Conservation (phyloP, 2,888 invertebrate genomes). For the Caradrina clavipalpis region DNA sequence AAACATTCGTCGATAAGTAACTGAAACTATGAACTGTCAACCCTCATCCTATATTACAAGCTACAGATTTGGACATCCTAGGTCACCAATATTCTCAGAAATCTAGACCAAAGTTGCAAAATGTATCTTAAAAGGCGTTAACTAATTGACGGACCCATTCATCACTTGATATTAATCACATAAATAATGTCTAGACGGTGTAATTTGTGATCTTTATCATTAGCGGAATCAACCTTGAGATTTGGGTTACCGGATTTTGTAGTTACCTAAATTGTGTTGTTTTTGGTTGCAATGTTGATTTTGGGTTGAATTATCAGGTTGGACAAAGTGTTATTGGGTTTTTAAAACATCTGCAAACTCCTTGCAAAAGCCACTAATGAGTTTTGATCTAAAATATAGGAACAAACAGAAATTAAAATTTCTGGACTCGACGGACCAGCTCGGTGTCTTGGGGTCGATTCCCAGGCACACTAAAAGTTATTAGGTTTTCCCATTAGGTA, state of each 20-base stretch:
- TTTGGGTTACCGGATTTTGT: neutral
- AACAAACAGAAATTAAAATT: too few relatives aligned
- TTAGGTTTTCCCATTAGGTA: too few relatives aligned
- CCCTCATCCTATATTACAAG: neutral
- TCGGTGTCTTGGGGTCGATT: too few relatives aligned
- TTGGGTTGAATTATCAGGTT: too few relatives aligned
- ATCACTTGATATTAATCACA: constrained; percentile 42
- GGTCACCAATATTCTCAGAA: constrained; percentile 35
- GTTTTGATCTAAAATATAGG: too few relatives aligned
- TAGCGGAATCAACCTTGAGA: constrained; percentile 33
- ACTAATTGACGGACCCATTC: constrained; percentile 40
- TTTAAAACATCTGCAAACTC: too few relatives aligned
- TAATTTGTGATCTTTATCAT: constrained; percentile 29
- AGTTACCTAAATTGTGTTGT: constrained; percentile 6
- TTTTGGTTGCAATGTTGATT: neutral
- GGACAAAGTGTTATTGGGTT: too few relatives aligned
- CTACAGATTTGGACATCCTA: constrained; percentile 34
- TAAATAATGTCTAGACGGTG: constrained; percentile 43
- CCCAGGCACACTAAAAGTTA: too few relatives aligned
- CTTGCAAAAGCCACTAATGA: too few relatives aligned
- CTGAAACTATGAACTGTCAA: neutral
- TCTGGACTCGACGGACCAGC: too few relatives aligned
- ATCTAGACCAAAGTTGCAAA: constrained; percentile 14
- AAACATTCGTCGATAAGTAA: too few relatives aligned
- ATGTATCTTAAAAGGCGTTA: constrained; percentile 29